These are phyloP conservation scores for Crenichthys baileyi DNA, from an alignment of 2,797 vertebrate genomes.

Conservation along the genomic window DNA sequence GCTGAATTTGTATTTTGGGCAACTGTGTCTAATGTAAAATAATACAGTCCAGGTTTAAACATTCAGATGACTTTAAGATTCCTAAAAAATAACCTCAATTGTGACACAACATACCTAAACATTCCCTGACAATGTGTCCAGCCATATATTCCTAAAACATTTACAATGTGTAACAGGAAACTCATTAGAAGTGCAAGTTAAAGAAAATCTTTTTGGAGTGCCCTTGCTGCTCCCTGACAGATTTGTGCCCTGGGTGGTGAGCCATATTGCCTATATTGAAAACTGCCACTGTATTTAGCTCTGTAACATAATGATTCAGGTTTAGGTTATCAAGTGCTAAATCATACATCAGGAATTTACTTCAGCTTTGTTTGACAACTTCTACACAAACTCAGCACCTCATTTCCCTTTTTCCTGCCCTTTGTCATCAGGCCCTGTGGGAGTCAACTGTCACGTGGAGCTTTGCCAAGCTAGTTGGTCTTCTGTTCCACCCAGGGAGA, in stretches of 20 bases:
- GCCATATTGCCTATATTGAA: too few relatives aligned
- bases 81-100: too few relatives aligned
- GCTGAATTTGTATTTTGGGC: neutral
- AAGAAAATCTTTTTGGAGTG: too few relatives aligned
- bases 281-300: neutral
- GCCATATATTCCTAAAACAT: neutral
- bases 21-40: neutral
- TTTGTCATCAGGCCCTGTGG: conserved; percentile 16
- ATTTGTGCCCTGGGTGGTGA: too few relatives aligned
- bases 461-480: conserved; percentile 37
- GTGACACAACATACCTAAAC: neutral
- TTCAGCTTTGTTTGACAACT: neutral
- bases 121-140: neutral
- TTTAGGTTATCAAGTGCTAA: neutral
- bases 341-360: neutral
- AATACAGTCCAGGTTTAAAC: neutral
- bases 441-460: conserved; percentile 23
- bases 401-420: neutral
- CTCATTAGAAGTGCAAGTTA: neutral
- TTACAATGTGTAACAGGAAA: neutral
- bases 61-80: neutral
- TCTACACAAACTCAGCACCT: neutral
- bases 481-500: conserved; percentile 22
- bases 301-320: neutral
- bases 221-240: too few relatives aligned